Evolutionary conservation across 1,140 invertebrate species (phyloP).

Genomic region (Drosophila erecta): DNA sequence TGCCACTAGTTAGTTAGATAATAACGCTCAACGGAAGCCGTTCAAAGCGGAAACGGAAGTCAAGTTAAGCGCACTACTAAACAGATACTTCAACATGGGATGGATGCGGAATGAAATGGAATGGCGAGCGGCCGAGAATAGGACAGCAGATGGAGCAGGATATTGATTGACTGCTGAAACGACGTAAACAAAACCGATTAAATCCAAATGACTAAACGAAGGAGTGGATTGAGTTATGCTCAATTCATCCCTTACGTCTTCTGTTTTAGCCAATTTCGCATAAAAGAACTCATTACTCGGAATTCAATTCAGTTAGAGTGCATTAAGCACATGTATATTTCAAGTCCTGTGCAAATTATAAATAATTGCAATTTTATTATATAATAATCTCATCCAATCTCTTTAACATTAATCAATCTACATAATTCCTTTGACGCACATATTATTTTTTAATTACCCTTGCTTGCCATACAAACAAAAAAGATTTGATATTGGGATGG

Average conservation of each 20-base stretch:
- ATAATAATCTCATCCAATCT: too few relatives aligned
- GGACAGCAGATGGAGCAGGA: constrained; percentile 8
- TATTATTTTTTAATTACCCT: too few relatives aligned
- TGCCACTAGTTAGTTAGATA: constrained; percentile 82
- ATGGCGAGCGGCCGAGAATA: not conserved
- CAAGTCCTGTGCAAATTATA: not conserved
- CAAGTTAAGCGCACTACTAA: constrained; percentile 82
- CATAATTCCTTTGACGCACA: too few relatives aligned
- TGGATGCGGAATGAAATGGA: not conserved
- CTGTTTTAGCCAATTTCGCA: not conserved
- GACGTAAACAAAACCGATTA: constrained; percentile 32
- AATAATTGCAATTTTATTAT: not conserved
- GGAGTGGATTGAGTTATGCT: constrained; percentile 18
- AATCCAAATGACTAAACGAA: constrained; percentile 20
- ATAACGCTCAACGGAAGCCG: constrained; percentile 79
- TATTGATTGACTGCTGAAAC: constrained; percentile 28
- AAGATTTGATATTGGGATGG: too few relatives aligned
- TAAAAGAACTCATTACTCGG: not conserved
- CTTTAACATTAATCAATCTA: too few relatives aligned
- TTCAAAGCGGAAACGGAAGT: constrained; percentile 80
- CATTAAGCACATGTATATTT: not conserved
- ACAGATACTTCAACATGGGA: constrained; percentile 66
- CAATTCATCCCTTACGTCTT: not conserved
- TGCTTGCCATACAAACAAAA: too few relatives aligned
- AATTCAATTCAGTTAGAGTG: too few relatives aligned